Base-by-base conservation (phyloP, 1,140 invertebrate species). In the Drosophila littoralis region DNA sequence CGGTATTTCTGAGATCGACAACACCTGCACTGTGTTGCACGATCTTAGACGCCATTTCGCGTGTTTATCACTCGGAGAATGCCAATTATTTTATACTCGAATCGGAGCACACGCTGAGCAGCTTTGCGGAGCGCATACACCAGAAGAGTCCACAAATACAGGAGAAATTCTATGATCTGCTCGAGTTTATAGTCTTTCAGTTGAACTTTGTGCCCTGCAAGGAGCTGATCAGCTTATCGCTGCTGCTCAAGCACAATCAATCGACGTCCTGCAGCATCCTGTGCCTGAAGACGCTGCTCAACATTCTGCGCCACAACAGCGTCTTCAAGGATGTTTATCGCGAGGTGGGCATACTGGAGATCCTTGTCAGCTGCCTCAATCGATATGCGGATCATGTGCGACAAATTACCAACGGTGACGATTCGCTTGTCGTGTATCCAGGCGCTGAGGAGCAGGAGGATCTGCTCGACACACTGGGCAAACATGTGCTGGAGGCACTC, bases 41-140 rank as follows among this genome's bases (percentile, higher is more conserved):
- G 0, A 97, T 99, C 73, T 93, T 99, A 54, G 98, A 99, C 91
- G 97, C 98, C 1, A 98, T 99, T 91, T 98, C 96, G 10, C 97
- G 97, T 76, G 97, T 99, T 10, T 99, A 99, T 93, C 97, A 99
- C 92, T 97, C 98, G 17, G 99, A 99, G 92, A 97, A 98, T 92
- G 97, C 98, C 13, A 99, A 99, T 93, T 99, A 99, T 93, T 99
- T 99, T 92, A 99, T 99, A 83, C 94, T 99, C 0, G 99, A 99
- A 93, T 96, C 97, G 78, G 97, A 99, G 92, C 97, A 98, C 91
- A 99, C 98, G 5, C 93, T 99, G 7, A 97, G 97, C 78, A 97
- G 98, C 92, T 99, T 99, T 93, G 97, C 97, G 1, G 99, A 99
- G 91, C 97, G 97, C 90, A 98, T 99, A 77, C 95, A 98, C 81